These are phyloP conservation scores for Anoura caudifer DNA, from an alignment of 2,113 vertebrate species.

Conservation along the genomic window DNA sequence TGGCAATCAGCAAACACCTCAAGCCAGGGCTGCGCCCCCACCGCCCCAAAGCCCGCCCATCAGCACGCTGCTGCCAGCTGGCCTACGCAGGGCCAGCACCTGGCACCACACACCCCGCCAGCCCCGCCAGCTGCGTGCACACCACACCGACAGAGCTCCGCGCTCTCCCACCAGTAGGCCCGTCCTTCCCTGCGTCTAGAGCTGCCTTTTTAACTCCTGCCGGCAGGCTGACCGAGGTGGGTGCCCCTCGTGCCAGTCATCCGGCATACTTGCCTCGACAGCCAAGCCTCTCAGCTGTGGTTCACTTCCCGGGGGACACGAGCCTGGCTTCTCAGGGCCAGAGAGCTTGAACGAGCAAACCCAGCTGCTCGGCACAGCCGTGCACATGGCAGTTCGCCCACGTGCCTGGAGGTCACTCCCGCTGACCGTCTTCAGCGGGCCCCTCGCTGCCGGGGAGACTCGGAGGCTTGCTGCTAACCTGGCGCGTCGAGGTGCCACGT, in stretches of 20 bases:
- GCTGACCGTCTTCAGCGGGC: neutral
- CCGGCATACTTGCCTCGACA: neutral
- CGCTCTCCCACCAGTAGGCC: accelerated
- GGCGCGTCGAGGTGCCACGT: neutral
- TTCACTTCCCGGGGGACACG: neutral
- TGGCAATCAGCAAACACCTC: accelerated
- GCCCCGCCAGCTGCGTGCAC: neutral
- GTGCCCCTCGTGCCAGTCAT: neutral
- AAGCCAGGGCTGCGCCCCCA: accelerated
- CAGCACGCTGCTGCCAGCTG: accelerated
- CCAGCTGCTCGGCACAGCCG: constrained; percentile 12
- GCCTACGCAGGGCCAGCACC: neutral
- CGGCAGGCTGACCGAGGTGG: neutral
- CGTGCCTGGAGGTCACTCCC: neutral
- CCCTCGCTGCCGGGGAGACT: neutral
- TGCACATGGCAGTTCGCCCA: neutral
- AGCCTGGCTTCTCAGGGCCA: neutral
- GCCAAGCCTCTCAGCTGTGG: neutral
- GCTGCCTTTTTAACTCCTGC: neutral
- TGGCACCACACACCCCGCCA: neutral
- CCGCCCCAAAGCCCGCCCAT: neutral
- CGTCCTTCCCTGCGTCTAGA: neutral
- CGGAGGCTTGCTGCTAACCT: neutral
- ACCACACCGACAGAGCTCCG: accelerated
- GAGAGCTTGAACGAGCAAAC: neutral